Evolutionary conservation across 2,797 vertebrate genomes (phyloP).

Genomic region (Erethizon dorsatum): DNA sequence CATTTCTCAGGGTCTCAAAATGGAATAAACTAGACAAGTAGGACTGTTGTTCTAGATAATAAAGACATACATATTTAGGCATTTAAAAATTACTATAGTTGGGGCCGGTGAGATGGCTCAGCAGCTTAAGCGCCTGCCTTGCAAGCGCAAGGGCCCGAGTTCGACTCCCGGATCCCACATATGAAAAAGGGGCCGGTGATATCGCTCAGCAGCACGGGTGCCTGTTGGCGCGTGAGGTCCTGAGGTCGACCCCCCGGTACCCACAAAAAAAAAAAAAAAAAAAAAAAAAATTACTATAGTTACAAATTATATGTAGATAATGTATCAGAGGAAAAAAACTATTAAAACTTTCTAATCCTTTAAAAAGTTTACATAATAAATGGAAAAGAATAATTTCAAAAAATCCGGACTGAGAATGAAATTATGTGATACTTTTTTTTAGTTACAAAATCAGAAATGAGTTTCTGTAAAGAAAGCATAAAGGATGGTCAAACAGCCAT

Average conservation of each 20-base stretch:
- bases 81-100: background rate
- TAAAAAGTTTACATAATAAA: background rate
- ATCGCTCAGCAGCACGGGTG: too few species aligned
- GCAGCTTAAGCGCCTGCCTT: too few species aligned
- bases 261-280: too few species aligned
- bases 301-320: background rate
- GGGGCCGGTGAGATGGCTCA: too few species aligned
- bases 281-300: background rate
- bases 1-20: background rate
- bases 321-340: background rate
- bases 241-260: too few species aligned
- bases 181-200: too few species aligned
- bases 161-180: too few species aligned
- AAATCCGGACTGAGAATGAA: background rate
- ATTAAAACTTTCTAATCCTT: background rate
- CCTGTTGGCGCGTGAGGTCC: too few species aligned
- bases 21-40: background rate
- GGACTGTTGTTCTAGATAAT: background rate
- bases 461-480: background rate
- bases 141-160: too few species aligned
- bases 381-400: background rate
- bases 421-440: background rate
- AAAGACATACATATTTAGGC: background rate
- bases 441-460: background rate
- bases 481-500: background rate